Conservation (phyloP, 2,113 vertebrate species). For the Stomatorhinus ivindoensis region DNA sequence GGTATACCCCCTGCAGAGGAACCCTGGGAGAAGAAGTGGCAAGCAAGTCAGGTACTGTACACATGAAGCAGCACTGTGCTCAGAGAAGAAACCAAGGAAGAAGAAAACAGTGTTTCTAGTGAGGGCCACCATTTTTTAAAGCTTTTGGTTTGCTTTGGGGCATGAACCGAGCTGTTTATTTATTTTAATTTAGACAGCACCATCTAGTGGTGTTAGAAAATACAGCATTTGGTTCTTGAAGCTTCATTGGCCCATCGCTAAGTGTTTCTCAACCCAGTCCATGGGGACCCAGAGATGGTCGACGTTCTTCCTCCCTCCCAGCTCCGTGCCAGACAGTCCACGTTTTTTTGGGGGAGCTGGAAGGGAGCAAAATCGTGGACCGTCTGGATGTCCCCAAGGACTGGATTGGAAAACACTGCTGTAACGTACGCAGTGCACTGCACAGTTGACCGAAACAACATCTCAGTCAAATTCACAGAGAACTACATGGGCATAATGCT, state of each 20-base stretch:
- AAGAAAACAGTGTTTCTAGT: background rate
- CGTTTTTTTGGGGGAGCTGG: background rate
- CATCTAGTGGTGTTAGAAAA: no score
- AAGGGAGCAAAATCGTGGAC: background rate
- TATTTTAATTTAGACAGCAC: no score
- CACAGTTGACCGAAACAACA: background rate
- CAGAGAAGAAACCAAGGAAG: background rate
- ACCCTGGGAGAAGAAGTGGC: slow-evolving; percentile 11
- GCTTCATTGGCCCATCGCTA: no score
- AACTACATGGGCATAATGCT: background rate
- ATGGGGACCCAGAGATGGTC: background rate
- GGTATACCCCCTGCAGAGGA: slow-evolving; percentile 33
- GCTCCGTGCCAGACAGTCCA: no score
- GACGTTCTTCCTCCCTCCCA: no score
- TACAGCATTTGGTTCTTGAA: no score
- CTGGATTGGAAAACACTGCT: background rate
- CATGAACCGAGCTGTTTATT: no score
- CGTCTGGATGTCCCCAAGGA: no score
- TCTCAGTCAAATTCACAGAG: background rate
- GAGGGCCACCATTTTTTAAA: no score
- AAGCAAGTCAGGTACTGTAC: background rate
- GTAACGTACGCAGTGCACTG: background rate
- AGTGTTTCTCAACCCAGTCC: background rate
- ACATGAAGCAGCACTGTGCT: background rate
- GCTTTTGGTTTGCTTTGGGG: no score